phyloP scores from a whole-genome alignment of 2,113 vertebrate genomes.

The Apteryx owenii region DNA sequence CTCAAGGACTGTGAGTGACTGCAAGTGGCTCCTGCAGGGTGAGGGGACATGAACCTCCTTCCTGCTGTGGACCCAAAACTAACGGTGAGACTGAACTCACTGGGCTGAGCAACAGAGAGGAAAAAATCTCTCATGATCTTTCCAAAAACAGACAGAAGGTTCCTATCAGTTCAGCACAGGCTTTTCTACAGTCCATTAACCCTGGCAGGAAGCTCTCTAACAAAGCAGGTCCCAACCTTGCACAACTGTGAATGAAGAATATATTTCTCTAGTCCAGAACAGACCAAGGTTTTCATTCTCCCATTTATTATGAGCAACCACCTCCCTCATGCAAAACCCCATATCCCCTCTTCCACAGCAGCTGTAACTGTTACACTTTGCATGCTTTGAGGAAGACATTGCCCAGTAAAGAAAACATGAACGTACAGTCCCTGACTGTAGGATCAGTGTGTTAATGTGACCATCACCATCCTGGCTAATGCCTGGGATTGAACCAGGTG shows the following conservation, averaged over 20 bases:
- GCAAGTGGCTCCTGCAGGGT: rapidly evolving
- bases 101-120: not conserved
- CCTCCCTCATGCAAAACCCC: not conserved
- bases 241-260: not conserved
- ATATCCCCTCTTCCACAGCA: not conserved
- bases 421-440: not conserved
- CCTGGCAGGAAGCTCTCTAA: not conserved
- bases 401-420: rapidly evolving
- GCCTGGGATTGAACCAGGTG: not conserved
- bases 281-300: not conserved
- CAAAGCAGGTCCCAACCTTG: too few species aligned
- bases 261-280: not conserved
- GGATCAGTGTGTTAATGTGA: not conserved
- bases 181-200: not conserved
- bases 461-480: not conserved
- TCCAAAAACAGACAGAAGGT: not conserved
- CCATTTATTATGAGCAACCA: not conserved
- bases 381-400: not conserved
- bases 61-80: not conserved
- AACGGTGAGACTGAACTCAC: not conserved
- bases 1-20: not conserved
- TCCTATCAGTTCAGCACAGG: not conserved
- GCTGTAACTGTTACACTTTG: not conserved
- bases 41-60: not conserved
- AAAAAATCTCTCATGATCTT: not conserved